Conservation (phyloP, 2,797 vertebrate species). For the Hypotaenidia philippensis region DNA sequence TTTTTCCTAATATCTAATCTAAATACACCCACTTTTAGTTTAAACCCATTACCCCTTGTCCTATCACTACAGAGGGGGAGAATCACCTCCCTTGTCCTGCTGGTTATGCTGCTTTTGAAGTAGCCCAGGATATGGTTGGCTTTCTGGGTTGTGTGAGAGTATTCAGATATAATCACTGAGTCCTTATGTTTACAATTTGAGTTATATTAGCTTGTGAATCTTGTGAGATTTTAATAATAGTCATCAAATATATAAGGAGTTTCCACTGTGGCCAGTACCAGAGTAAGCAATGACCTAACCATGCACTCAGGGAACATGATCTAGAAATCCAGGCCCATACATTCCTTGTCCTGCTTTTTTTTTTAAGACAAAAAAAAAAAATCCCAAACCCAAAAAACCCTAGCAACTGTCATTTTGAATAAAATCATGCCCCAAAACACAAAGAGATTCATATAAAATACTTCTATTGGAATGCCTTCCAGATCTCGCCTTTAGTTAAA, state of each 20-base stretch:
- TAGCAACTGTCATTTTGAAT: not conserved
- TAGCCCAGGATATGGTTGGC: too few relatives aligned
- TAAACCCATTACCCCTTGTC: too few relatives aligned
- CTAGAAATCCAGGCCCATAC: not conserved
- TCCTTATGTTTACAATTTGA: not conserved
- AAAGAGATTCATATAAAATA: not conserved
- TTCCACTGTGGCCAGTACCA: not conserved
- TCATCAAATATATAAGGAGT: not conserved
- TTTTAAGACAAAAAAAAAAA: not conserved
- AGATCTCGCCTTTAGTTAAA: not conserved
- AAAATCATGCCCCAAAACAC: not conserved
- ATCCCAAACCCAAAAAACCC: too few relatives aligned
- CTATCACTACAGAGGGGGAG: too few relatives aligned
- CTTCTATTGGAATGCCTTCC: not conserved
- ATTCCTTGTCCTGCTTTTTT: not conserved
- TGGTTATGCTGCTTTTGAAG: too few relatives aligned
- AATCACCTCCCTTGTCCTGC: too few relatives aligned
- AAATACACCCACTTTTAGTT: too few relatives aligned
- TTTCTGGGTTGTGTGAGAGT: not conserved
- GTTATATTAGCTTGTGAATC: not conserved
- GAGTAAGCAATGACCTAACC: not conserved
- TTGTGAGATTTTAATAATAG: not conserved
- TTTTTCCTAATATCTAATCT: too few relatives aligned
- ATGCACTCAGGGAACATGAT: not conserved
- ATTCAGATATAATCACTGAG: not conserved